phyloP scores from a whole-genome alignment of 1,140 invertebrate genomes.

The Cotesia chilonis region DNA sequence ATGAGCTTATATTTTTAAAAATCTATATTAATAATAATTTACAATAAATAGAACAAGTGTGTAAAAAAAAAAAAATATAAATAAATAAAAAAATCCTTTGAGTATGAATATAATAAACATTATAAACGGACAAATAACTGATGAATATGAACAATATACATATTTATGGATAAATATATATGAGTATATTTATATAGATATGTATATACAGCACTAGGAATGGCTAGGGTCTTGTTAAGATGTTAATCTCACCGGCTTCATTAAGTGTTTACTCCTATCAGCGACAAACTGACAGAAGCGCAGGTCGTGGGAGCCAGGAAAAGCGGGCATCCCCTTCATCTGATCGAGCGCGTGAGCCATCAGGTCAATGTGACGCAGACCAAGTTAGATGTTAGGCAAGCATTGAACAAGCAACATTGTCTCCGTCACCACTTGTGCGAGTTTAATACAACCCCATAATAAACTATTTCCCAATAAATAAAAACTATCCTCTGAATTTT shows the following conservation, averaged over 20 bases:
- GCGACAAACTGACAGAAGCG: conserved; percentile 92
- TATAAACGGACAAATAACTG: conserved; percentile 33
- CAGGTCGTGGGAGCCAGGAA: conserved; percentile 92
- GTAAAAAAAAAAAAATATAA: neutral
- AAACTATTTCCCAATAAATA: neutral
- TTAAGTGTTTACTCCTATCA: conserved; percentile 91
- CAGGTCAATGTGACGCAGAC: conserved; percentile 62
- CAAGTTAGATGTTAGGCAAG: conserved; percentile 66
- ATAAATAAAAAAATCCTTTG: conserved; percentile 9
- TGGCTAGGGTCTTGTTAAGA: conserved; percentile 61
- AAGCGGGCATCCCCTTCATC: conserved; percentile 91
- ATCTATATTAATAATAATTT: neutral
- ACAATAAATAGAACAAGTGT: conserved; percentile 8
- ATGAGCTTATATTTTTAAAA: too few species aligned
- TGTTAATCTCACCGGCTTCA: conserved; percentile 88
- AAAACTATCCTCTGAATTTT: conserved; percentile 7
- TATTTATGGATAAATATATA: neutral
- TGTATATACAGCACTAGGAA: conserved; percentile 53
- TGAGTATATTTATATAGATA: conserved; percentile 14
- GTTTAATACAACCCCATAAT: conserved; percentile 38
- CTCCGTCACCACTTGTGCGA: conserved; percentile 66
- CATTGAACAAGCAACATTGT: conserved; percentile 68
- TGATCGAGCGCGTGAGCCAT: conserved; percentile 70
- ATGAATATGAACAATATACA: conserved; percentile 40
- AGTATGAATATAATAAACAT: conserved; percentile 10